Evolutionary conservation across 2,113 vertebrate genomes (phyloP).

Genomic region (Balaeniceps rex): DNA sequence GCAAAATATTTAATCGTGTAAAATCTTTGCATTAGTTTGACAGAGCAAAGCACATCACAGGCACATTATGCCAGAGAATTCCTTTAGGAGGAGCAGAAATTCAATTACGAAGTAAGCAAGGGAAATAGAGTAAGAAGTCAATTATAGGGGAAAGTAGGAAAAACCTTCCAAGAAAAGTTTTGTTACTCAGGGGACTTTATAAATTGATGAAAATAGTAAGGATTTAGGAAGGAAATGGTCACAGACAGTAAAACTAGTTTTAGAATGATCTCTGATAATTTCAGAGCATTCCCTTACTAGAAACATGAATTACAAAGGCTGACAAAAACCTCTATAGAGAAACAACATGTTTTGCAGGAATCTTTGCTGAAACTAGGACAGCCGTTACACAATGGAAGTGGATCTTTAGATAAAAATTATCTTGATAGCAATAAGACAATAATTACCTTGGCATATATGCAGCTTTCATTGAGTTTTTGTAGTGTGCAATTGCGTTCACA

Average conservation of each 20-base stretch:
- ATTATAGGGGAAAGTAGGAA: not conserved
- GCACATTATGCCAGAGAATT: not conserved
- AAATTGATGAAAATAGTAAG: not conserved
- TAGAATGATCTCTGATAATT: not conserved
- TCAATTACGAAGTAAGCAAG: not conserved
- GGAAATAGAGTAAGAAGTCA: not conserved
- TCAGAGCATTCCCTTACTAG: not conserved
- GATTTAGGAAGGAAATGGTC: not conserved
- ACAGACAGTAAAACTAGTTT: not conserved
- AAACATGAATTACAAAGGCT: not conserved
- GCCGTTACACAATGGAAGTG: not conserved
- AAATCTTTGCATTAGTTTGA: not conserved
- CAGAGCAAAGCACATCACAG: not conserved
- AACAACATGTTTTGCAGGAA: not conserved
- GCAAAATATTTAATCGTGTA: not conserved
- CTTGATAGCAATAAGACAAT: not conserved
- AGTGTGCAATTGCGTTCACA: conserved; percentile 90
- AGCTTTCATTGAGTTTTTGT: conserved; percentile 94
- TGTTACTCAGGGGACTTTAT: not conserved
- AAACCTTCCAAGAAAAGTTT: not conserved
- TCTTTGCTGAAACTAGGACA: not conserved
- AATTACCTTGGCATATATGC: conserved; percentile 93
- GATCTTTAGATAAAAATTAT: not conserved
- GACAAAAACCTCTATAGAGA: not conserved
- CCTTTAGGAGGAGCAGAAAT: not conserved